Evolutionary conservation across 2,113 vertebrate species (phyloP).

Genomic region (Nestor notabilis): DNA sequence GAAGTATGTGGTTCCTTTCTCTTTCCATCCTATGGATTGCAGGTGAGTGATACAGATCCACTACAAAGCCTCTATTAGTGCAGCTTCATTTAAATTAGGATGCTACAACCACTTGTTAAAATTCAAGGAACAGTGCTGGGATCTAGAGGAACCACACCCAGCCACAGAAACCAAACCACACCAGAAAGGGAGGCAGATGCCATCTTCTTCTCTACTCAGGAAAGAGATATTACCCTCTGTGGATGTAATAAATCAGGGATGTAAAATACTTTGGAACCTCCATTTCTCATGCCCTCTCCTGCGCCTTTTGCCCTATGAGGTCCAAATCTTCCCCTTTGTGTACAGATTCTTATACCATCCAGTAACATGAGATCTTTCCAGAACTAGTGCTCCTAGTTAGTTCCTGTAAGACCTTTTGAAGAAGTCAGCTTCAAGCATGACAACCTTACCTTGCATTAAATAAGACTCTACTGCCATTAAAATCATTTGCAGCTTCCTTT

Average conservation of each 20-base stretch:
- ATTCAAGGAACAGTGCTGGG: neutral
- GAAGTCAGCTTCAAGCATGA: neutral
- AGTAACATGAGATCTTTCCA: neutral
- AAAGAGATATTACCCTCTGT: neutral
- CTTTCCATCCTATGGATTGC: neutral
- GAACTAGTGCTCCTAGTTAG: neutral
- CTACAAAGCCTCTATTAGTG: neutral
- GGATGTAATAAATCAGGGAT: neutral
- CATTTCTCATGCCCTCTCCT: neutral
- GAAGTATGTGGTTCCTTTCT: neutral
- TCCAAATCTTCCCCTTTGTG: neutral
- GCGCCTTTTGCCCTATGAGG: neutral
- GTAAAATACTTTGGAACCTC: neutral
- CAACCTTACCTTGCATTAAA: neutral
- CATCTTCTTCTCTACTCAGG: neutral
- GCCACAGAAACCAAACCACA: neutral
- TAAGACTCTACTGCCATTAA: neutral
- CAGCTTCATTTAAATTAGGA: neutral
- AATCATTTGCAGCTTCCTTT: neutral
- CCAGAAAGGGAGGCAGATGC: neutral
- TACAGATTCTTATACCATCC: too few species aligned
- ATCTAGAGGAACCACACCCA: neutral
- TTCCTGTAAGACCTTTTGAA: neutral
- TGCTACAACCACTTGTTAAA: neutral
- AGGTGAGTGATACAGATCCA: neutral